Evolutionary conservation across 1,140 invertebrate genomes (phyloP), one percentile per base, ranked within the genome.

Genomic region (Helicoverpa armigera): DNA sequence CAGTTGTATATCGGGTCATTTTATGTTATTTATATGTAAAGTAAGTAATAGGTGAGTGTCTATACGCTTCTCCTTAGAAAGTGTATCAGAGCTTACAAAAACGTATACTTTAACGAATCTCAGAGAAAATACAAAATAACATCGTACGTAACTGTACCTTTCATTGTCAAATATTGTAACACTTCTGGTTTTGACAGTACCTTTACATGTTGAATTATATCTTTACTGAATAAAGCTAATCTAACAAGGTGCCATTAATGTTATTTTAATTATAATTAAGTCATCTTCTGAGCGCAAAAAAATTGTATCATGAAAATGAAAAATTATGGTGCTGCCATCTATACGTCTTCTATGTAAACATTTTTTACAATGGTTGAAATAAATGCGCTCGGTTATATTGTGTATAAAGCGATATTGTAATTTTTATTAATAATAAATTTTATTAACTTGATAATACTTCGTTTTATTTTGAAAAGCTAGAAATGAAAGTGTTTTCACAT

Each of bases 161-260:
- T 43, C 35, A 43, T 43, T 43, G 35, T 43, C 7, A 43, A 43
- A 43, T n/a, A n/a, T 43, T 43, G 35, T 43, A 43, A 43, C 35
- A 43, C 35, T 43, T 43, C 7, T 43, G 35, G 5, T 43, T 9
- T 43, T 43, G 35, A 43, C 35, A 43, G 35, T 43, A 43, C 35
- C 35, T 43, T 9, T 7, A 48, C 51, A 54, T 65, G 13, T 53
- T 79, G 50, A 51, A 51, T 23, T 29, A 60, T 77, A 61, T 77
- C 61, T 77, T 50, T 77, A 77, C 61, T 77, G 60, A 51, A 72
- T 12, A 58, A 72, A 82, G 81, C 74, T 85, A 48, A 82, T 88
- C 88, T 89, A 89, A 90, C 85, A 77, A 81, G 70, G 89, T 92
- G 89, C 90, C 90, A 90, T 90, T 90, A 88, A 80, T 87, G 70